Conservation (phyloP, 2,797 vertebrate genomes). For the Nyctibius grandis region DNA sequence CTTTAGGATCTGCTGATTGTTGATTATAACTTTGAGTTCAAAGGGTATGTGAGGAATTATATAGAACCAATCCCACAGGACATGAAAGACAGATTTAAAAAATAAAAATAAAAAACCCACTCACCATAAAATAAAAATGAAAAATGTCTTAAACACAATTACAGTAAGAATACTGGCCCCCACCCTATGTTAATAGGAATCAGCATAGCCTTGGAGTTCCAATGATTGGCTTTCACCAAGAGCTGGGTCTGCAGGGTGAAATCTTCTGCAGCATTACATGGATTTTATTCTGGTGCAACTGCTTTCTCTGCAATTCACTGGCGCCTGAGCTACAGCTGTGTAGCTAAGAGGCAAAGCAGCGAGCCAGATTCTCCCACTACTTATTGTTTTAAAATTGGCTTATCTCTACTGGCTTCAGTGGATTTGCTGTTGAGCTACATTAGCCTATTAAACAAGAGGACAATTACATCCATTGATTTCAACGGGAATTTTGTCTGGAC, state of each 20-base stretch:
- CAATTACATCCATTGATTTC: neutral
- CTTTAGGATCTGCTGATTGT: neutral
- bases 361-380: conserved; percentile 12
- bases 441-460: neutral
- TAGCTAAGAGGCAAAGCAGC: neutral
- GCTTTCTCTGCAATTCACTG: neutral
- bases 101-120: neutral
- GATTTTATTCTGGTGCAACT: neutral
- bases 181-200: neutral
- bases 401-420: conserved; percentile 28
- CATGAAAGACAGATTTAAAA: neutral
- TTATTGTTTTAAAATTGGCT: conserved; percentile 26
- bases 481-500: neutral
- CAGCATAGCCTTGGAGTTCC: neutral
- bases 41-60: neutral
- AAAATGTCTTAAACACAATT: neutral
- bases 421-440: conserved; percentile 15
- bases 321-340: neutral
- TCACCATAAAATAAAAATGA: neutral
- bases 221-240: neutral
- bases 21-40: conserved; percentile 4
- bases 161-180: neutral
- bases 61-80: neutral
- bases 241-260: neutral
- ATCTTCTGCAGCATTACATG: neutral